phyloP scores from a whole-genome alignment of 2,797 vertebrate genomes.

The Lycodopsis pacificus region DNA sequence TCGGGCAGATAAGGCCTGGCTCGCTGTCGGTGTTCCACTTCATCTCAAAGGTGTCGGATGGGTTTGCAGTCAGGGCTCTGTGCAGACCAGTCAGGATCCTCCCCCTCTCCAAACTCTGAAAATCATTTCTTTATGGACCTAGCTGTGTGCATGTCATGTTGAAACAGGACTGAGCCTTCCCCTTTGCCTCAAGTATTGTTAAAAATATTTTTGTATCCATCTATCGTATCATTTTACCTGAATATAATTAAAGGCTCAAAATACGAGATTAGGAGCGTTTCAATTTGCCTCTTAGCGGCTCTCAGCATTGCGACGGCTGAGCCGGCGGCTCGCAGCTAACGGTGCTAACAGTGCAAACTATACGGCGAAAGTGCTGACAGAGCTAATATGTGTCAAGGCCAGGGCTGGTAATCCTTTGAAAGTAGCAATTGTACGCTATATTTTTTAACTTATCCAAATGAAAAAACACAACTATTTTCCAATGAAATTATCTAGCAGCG shows the following conservation, averaged over 20 bases:
- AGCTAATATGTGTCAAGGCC: background rate
- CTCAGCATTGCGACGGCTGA: background rate
- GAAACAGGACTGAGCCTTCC: background rate
- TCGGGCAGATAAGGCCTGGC: background rate
- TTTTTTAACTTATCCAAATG: too few species aligned
- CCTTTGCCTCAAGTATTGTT: background rate
- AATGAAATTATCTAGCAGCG: background rate
- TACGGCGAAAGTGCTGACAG: background rate
- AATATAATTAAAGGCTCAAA: too few species aligned
- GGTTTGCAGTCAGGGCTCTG: background rate
- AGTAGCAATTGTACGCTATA: too few species aligned
- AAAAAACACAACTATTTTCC: background rate
- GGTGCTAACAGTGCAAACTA: background rate
- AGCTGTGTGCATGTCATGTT: background rate
- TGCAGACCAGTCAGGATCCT: background rate
- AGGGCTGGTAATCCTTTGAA: too few species aligned
- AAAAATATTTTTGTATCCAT: background rate
- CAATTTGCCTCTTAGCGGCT: background rate
- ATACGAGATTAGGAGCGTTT: background rate
- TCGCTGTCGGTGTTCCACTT: background rate
- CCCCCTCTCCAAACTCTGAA: background rate
- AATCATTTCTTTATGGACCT: constrained; percentile 7
- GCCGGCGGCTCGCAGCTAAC: too few species aligned
- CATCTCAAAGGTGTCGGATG: background rate
- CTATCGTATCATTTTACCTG: background rate